Evolutionary conservation across 2,113 vertebrate species (phyloP).

Genomic region (Meles meles): DNA sequence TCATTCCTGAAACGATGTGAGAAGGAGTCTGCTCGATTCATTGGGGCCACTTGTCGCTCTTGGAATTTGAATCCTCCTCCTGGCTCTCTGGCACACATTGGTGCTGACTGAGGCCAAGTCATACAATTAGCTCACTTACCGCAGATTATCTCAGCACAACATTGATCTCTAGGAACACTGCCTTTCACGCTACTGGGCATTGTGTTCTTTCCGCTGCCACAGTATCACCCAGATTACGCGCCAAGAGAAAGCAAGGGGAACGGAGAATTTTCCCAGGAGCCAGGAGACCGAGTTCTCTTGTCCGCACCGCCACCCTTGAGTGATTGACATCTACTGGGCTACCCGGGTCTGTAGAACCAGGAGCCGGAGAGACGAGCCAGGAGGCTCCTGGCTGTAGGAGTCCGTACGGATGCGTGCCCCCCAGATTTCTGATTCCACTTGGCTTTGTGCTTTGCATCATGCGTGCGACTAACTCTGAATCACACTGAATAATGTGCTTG

Average conservation of each 20-base stretch:
- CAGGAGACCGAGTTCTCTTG: not conserved
- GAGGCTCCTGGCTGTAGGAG: not conserved
- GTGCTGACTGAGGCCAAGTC: not conserved
- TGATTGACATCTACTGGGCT: not conserved
- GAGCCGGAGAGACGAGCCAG: not conserved
- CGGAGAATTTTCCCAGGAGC: not conserved
- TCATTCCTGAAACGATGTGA: not conserved
- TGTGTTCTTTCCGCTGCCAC: not conserved
- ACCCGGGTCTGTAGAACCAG: not conserved
- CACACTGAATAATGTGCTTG: not conserved
- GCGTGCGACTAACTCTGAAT: not conserved
- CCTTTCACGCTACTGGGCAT: not conserved
- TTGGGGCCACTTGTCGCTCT: not conserved
- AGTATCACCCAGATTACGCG: accelerated
- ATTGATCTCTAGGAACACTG: not conserved
- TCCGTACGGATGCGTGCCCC: not conserved
- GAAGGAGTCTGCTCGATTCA: not conserved
- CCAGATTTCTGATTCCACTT: not conserved
- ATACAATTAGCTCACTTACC: not conserved
- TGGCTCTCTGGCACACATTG: not conserved
- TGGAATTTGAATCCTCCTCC: not conserved
- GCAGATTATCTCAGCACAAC: not conserved
- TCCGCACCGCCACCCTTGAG: accelerated
- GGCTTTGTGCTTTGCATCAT: not conserved
- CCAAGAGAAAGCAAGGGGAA: not conserved